These are phyloP conservation scores for Drosophila prolongata DNA, from an alignment of 2,888 invertebrate genomes.

Conservation along the genomic window DNA sequence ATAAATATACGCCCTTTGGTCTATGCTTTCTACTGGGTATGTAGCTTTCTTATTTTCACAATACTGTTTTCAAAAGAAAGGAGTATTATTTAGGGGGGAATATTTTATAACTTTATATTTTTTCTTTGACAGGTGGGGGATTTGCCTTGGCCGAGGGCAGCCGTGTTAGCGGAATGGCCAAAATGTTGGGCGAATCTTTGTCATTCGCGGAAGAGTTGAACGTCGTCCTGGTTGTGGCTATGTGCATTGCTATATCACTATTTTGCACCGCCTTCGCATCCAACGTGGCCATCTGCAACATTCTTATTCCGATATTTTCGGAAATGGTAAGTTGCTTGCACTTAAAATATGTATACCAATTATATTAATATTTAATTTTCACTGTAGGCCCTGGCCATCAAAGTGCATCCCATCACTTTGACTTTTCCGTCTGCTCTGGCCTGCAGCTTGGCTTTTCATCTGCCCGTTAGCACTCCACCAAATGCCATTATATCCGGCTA, in stretches of 20 bases:
- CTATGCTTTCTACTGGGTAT: constrained; percentile 91
- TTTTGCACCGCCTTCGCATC: constrained; percentile 90
- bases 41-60: constrained; percentile 38
- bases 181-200: constrained; percentile 89
- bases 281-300: constrained; percentile 94
- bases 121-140: constrained; percentile 88
- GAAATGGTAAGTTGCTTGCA: constrained; percentile 86
- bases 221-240: constrained; percentile 87
- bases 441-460: constrained; percentile 94
- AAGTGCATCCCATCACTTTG: constrained; percentile 92
- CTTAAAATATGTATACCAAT: too few species aligned
- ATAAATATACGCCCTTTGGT: constrained; percentile 94
- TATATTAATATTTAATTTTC: not conserved
- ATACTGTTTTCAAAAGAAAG: too few species aligned
- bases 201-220: constrained; percentile 86
- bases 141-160: constrained; percentile 95
- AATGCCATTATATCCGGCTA: constrained; percentile 95
- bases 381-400: constrained; percentile 87
- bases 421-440: constrained; percentile 94
- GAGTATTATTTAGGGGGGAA: too few species aligned
- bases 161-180: constrained; percentile 90
- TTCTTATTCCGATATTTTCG: constrained; percentile 91
- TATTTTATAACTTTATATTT: not conserved
- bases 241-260: constrained; percentile 89
- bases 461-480: constrained; percentile 97